A percentile compares a stretch with the other conserved stretches of the same genome.
Conservation (phyloP, 2,797 vertebrate species). For the Momotus momota region DNA sequence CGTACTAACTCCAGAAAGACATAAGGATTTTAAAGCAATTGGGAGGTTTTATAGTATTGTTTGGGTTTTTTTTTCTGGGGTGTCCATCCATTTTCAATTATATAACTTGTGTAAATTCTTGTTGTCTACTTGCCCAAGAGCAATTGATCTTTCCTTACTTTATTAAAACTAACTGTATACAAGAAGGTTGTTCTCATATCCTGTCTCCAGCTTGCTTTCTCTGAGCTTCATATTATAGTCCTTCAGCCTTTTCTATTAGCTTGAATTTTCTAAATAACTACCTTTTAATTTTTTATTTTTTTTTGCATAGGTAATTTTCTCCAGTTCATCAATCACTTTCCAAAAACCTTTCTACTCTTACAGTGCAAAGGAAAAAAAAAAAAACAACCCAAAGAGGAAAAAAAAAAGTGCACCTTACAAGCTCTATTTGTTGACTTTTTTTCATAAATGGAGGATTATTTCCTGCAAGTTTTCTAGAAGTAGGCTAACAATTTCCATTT, state of each 20-base stretch:
- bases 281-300: neutral
- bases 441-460: neutral
- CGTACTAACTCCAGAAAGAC: neutral
- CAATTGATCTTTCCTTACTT: neutral
- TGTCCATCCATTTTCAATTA: neutral
- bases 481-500: neutral
- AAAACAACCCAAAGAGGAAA: too few species aligned
- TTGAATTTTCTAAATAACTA: neutral
- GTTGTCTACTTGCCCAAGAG: neutral
- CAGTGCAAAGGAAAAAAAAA: too few species aligned
- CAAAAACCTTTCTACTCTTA: neutral
- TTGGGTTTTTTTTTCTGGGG: neutral
- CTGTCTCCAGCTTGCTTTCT: neutral
- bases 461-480: neutral
- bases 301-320: neutral
- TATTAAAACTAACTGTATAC: neutral
- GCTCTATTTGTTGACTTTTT: neutral
- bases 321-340: neutral
- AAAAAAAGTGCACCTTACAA: neutral
- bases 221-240: neutral
- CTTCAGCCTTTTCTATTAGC: neutral
- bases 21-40: neutral
- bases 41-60: neutral
- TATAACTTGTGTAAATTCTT: neutral
- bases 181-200: neutral